These are phyloP conservation scores for Uria lomvia DNA, from an alignment of 2,113 vertebrate genomes.

Conservation along the genomic window DNA sequence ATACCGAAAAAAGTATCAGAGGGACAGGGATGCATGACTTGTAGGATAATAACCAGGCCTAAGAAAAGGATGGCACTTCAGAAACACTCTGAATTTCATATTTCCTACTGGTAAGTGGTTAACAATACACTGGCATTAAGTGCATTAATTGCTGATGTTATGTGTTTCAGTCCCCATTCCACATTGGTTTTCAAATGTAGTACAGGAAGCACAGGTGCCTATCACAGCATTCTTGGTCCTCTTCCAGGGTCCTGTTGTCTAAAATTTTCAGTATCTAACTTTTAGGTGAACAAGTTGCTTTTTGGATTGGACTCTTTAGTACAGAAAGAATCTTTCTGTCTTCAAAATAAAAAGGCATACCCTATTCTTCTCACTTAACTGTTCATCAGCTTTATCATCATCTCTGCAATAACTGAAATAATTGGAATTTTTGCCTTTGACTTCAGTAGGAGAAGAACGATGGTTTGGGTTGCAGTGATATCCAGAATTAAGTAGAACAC, in stretches of 20 bases:
- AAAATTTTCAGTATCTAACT: neutral
- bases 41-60: neutral
- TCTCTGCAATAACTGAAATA: neutral
- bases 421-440: neutral
- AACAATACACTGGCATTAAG: neutral
- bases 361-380: neutral
- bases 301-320: neutral
- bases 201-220: neutral
- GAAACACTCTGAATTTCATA: neutral
- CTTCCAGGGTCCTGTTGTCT: neutral
- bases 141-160: neutral
- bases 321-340: neutral
- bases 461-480: neutral
- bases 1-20: neutral
- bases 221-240: neutral
- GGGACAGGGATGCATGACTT: neutral
- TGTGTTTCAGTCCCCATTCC: neutral
- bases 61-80: neutral
- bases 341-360: neutral
- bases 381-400: neutral
- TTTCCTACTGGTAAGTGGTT: neutral
- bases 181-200: neutral
- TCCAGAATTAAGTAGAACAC: neutral
- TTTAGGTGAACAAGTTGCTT: neutral
- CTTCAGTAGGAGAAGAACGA: neutral